A percentile compares a stretch with the other conserved stretches of the same genome.
Evolutionary conservation across 1,140 invertebrate species (phyloP).

Genomic region (Heliconius himera): DNA sequence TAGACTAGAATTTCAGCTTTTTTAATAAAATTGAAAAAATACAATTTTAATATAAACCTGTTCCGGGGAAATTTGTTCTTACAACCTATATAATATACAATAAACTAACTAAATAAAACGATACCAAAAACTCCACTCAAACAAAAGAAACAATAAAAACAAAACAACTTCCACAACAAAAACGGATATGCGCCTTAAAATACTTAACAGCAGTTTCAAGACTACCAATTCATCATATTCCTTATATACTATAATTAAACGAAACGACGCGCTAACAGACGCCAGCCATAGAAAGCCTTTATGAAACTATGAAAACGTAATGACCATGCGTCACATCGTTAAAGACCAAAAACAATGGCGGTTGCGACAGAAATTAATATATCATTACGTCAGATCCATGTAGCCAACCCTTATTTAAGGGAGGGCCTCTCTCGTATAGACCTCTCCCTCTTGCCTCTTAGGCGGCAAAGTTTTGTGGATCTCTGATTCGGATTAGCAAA

Average conservation of each 20-base stretch:
- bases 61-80: no score
- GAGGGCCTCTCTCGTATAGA: slow-evolving; percentile 45
- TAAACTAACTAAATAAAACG: not conserved
- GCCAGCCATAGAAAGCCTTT: slow-evolving; percentile 68
- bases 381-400: slow-evolving; percentile 82
- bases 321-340: slow-evolving; percentile 79
- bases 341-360: slow-evolving; percentile 80
- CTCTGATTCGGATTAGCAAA: slow-evolving; percentile 79
- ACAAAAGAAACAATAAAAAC: not conserved
- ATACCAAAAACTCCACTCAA: not conserved
- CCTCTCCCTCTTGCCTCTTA: slow-evolving; percentile 48
- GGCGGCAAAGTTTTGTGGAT: slow-evolving; percentile 69
- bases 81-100: not conserved
- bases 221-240: slow-evolving; percentile 49
- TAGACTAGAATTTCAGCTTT: no score
- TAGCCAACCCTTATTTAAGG: slow-evolving; percentile 63
- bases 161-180: slow-evolving; percentile 25
- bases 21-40: no score
- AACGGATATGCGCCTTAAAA: slow-evolving; percentile 24
- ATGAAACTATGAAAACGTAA: slow-evolving; percentile 80
- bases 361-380: slow-evolving; percentile 81
- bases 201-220: slow-evolving; percentile 30
- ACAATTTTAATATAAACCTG: no score
- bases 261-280: slow-evolving; percentile 63
- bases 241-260: slow-evolving; percentile 64